phyloP scores from a whole-genome alignment of 2,797 vertebrate species.

The Sebastolobus alascanus region DNA sequence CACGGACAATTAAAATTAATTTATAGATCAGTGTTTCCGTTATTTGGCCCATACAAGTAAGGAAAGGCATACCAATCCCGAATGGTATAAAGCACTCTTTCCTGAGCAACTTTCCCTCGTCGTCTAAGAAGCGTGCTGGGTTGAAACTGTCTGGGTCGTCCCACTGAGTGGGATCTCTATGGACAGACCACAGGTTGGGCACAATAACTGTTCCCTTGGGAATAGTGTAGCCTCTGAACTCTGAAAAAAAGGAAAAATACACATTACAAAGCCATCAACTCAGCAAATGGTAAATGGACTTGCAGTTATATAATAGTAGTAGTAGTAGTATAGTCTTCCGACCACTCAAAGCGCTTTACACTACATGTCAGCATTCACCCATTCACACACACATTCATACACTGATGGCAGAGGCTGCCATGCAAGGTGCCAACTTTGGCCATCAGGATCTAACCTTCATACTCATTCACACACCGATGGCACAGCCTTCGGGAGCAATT shows the following conservation, averaged over 20 bases:
- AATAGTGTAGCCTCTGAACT: slow-evolving; percentile 93
- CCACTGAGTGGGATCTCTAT: slow-evolving; percentile 94
- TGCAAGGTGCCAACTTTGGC: too few relatives aligned
- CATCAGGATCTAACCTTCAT: too few relatives aligned
- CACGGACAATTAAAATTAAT: neutral
- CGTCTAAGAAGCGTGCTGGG: slow-evolving; percentile 92
- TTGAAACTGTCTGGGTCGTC: slow-evolving; percentile 91
- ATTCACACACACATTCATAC: too few relatives aligned
- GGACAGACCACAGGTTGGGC: slow-evolving; percentile 95
- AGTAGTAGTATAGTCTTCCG: too few relatives aligned
- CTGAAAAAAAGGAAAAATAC: slow-evolving; percentile 69
- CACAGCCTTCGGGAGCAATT: too few relatives aligned
- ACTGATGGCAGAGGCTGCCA: too few relatives aligned
- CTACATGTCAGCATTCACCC: too few relatives aligned
- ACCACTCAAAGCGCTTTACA: too few relatives aligned
- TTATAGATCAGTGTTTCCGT: neutral
- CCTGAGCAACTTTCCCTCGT: slow-evolving; percentile 89
- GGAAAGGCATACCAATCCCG: slow-evolving; percentile 89
- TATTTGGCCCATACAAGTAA: neutral
- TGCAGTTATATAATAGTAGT: too few relatives aligned
- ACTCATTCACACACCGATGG: too few relatives aligned
- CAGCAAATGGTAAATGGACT: neutral
- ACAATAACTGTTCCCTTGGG: slow-evolving; percentile 93
- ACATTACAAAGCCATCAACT: neutral
- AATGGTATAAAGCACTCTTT: slow-evolving; percentile 96